phyloP scores from a whole-genome alignment of 2,888 invertebrate genomes.

The Lithophane socia region DNA sequence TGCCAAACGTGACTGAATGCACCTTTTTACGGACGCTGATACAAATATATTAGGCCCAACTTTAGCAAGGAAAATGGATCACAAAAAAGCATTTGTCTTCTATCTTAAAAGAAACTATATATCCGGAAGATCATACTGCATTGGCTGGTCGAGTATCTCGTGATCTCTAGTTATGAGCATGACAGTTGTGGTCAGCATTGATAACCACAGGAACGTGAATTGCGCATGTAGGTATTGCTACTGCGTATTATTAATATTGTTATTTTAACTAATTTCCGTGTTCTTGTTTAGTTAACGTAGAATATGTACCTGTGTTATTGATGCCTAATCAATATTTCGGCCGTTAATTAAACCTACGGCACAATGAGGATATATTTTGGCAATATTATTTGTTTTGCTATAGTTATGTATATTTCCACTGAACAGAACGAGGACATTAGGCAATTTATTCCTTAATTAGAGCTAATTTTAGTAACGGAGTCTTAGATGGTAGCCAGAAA shows the following conservation, averaged over 20 bases:
- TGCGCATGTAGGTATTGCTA: constrained; percentile 5
- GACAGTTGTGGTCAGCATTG: constrained; percentile 42
- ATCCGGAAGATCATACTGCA: background rate
- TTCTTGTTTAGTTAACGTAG: background rate
- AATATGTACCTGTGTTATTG: background rate
- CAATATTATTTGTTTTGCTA: background rate
- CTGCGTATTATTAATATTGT: background rate
- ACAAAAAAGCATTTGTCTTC: background rate
- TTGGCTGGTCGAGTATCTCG: background rate
- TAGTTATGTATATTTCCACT: background rate
- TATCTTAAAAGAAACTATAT: constrained; percentile 1
- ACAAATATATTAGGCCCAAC: background rate
- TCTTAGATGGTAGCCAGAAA: background rate
- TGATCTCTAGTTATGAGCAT: constrained; percentile 13
- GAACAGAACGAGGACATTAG: constrained; percentile 13
- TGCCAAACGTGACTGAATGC: background rate
- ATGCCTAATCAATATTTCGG: background rate
- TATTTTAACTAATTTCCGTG: background rate
- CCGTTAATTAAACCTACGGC: background rate
- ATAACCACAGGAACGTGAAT: constrained; percentile 49
- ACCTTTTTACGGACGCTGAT: background rate
- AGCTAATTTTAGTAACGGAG: background rate
- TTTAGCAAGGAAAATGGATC: background rate
- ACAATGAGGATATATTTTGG: constrained; percentile 23
- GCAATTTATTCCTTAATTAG: background rate